These are phyloP conservation scores for Cephus nigrinus DNA, from an alignment of 2,888 invertebrate species.

Conservation along the genomic window DNA sequence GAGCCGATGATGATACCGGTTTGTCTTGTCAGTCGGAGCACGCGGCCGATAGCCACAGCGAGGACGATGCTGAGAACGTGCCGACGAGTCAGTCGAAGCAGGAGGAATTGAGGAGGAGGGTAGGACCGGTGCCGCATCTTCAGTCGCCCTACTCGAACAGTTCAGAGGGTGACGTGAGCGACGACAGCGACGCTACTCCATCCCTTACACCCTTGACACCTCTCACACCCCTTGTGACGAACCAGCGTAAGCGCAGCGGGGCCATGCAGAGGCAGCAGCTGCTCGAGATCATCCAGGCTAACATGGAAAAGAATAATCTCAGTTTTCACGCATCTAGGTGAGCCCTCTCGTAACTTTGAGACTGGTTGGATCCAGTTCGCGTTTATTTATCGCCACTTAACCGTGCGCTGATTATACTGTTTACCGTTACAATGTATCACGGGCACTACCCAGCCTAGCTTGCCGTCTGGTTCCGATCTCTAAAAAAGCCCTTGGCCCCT, in stretches of 20 bases:
- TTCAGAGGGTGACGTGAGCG: conserved; percentile 61
- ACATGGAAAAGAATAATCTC: conserved; percentile 91
- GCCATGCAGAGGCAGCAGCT: conserved; percentile 84
- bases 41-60: conserved; percentile 66
- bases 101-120: conserved; percentile 58
- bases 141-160: conserved; percentile 61
- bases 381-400: not conserved
- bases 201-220: conserved; percentile 59
- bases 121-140: conserved; percentile 58
- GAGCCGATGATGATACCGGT: not conserved
- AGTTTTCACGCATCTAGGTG: conserved; percentile 86
- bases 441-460: not conserved
- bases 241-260: conserved; percentile 74
- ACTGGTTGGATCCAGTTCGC: not conserved
- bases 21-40: conserved; percentile 62
- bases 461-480: not conserved
- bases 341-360: conserved; percentile 37
- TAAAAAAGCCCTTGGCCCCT: not conserved
- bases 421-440: not conserved
- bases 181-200: conserved; percentile 57
- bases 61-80: conserved; percentile 61
- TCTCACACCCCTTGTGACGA: conserved; percentile 67
- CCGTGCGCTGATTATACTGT: not conserved
- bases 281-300: conserved; percentile 87
- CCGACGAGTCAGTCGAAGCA: conserved; percentile 56